phyloP scores from a whole-genome alignment of 2,797 vertebrate species.

The Knipowitschia caucasica region DNA sequence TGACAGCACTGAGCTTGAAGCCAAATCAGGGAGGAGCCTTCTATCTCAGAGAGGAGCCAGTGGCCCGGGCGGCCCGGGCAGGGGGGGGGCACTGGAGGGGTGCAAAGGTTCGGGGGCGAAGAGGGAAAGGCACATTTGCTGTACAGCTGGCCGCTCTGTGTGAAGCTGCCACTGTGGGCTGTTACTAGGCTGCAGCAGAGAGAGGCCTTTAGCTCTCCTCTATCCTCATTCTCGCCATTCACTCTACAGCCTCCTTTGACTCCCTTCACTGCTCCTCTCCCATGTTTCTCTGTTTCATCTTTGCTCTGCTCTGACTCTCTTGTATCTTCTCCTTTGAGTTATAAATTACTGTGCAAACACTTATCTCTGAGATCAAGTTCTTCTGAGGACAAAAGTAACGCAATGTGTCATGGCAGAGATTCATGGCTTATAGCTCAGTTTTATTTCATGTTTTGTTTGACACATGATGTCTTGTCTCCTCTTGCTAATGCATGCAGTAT shows the following conservation, averaged over 20 bases:
- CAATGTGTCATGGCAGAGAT: conserved; percentile 50
- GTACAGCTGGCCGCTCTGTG: conserved; percentile 99
- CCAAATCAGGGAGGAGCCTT: conserved; percentile 93
- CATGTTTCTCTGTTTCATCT: no score
- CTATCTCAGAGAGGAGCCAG: conserved; percentile 86
- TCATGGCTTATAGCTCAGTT: conserved; percentile 84
- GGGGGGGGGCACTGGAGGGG: conserved; percentile 72
- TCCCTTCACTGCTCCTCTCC: conserved; percentile 68
- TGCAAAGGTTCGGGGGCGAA: conserved; percentile 75
- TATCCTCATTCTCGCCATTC: conserved; percentile 66
- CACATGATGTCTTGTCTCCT: conserved; percentile 81
- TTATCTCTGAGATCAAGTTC: conserved; percentile 47
- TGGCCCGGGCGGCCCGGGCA: conserved; percentile 90
- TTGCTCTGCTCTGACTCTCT: conserved; percentile 50
- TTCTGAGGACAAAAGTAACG: conserved; percentile 47
- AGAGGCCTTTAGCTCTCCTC: conserved; percentile 94
- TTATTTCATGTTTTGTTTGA: conserved; percentile 90
- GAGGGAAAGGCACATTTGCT: conserved; percentile 93
- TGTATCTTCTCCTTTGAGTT: conserved; percentile 65
- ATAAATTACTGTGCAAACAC: conserved; percentile 34
- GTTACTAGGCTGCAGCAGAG: conserved; percentile 91
- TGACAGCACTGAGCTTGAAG: conserved; percentile 90
- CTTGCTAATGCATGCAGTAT: conserved; percentile 62
- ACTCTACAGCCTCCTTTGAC: conserved; percentile 80
- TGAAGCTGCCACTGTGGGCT: conserved; percentile 96